Evolutionary conservation across 2,797 vertebrate species (phyloP).

Genomic region (Thripadectes ignobilis): DNA sequence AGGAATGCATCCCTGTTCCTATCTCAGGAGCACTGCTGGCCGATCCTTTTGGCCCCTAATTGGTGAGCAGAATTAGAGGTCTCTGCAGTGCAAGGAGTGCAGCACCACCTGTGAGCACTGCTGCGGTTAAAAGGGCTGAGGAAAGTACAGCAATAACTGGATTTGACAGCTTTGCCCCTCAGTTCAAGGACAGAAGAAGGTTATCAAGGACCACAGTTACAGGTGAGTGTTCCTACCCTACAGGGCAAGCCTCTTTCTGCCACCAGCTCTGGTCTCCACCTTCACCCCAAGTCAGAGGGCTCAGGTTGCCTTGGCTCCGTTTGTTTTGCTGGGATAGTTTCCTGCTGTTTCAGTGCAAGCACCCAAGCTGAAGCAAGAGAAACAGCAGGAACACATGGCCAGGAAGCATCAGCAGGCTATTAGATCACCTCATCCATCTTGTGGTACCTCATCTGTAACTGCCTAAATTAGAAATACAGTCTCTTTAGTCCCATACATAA

Average conservation of each 20-base stretch:
- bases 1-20: not conserved
- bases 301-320: not conserved
- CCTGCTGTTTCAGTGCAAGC: not conserved
- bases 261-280: not conserved
- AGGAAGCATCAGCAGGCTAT: slow-evolving; percentile 47
- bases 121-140: not conserved
- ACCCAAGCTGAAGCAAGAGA: slow-evolving; percentile 29
- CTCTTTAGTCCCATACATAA: slow-evolving; percentile 41
- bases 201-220: not conserved
- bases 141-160: not conserved
- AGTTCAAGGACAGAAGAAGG: not conserved
- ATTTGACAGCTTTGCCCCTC: not conserved
- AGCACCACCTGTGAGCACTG: not conserved
- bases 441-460: slow-evolving; percentile 51
- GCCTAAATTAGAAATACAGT: slow-evolving; percentile 45
- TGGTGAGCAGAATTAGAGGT: not conserved
- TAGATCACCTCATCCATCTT: slow-evolving; percentile 58
- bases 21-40: not conserved
- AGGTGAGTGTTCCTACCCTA: not conserved
- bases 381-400: slow-evolving; percentile 28
- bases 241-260: not conserved
- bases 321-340: not conserved
- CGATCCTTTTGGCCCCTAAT: not conserved
- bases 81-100: not conserved
- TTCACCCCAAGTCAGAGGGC: not conserved